phyloP scores from a whole-genome alignment of 1,140 invertebrate species.

The Drosophila chauvacae region DNA sequence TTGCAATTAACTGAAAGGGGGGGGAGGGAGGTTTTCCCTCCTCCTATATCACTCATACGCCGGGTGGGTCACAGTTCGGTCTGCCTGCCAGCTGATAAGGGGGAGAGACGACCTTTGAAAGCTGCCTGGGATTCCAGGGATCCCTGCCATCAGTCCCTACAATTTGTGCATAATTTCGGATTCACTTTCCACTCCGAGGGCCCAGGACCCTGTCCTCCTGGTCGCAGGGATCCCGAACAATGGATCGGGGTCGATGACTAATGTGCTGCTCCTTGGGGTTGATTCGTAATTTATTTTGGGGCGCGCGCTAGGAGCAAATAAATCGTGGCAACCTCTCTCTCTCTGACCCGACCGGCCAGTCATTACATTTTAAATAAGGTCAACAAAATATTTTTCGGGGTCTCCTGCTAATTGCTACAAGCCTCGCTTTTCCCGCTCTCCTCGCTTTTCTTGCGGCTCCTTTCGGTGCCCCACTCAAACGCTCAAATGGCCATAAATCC shows the following conservation, averaged over 20 bases:
- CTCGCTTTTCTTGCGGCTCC: conserved; percentile 5
- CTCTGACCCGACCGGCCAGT: conserved; percentile 6
- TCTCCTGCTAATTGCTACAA: conserved; percentile 70
- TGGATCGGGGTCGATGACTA: conserved; percentile 52
- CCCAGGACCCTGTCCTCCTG: background rate
- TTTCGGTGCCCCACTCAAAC: conserved; percentile 15
- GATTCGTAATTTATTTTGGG: conserved; percentile 64
- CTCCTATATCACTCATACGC: conserved; percentile 46
- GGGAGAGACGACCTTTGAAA: background rate
- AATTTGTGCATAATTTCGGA: conserved; percentile 56
- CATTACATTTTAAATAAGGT: conserved; percentile 73
- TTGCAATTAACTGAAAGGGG: conserved; percentile 1
- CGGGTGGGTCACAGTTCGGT: background rate
- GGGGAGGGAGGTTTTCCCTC: background rate
- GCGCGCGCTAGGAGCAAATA: conserved; percentile 42
- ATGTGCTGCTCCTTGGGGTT: conserved; percentile 36
- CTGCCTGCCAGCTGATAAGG: conserved; percentile 40
- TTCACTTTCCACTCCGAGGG: conserved; percentile 16
- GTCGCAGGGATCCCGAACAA: conserved; percentile 8
- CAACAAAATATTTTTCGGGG: conserved; percentile 42
- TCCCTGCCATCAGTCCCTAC: background rate
- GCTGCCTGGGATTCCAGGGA: background rate
- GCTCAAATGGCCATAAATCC: conserved; percentile 61
- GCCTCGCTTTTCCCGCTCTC: conserved; percentile 7
- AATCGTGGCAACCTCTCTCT: conserved; percentile 38